A percentile compares a stretch with the other conserved stretches of the same genome.
phyloP scores from a whole-genome alignment of 2,797 vertebrate genomes.

The Lacerta viridis region DNA sequence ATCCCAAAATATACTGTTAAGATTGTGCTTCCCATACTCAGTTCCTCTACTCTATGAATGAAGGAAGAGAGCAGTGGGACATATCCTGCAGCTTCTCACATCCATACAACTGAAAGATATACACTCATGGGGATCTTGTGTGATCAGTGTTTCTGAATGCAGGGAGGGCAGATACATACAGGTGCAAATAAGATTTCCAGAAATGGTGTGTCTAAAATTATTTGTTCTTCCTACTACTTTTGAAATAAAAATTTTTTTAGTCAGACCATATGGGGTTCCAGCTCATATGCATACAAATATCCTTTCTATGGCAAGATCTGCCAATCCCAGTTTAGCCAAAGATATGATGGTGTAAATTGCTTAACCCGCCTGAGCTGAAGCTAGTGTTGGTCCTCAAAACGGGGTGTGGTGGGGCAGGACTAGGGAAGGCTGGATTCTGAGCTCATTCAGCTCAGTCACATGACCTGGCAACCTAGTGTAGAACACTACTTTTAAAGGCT shows the following conservation, averaged over 20 bases:
- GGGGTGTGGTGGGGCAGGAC: too few relatives aligned
- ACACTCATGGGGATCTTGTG: background rate
- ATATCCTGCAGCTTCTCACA: background rate
- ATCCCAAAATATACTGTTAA: background rate
- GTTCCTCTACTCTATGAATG: background rate
- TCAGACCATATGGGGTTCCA: too few relatives aligned
- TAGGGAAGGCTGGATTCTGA: too few relatives aligned
- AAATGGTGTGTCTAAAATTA: background rate
- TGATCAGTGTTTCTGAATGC: background rate
- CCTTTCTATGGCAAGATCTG: background rate
- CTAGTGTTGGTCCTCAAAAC: too few relatives aligned
- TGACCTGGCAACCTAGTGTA: too few relatives aligned
- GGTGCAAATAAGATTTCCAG: background rate
- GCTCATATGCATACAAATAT: background rate
- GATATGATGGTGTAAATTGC: too few relatives aligned
- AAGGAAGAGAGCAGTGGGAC: background rate
- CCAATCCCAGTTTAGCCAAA: too few relatives aligned
- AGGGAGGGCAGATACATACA: background rate
- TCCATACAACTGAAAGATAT: background rate
- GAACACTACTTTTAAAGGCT: too few relatives aligned
- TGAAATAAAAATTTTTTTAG: too few relatives aligned
- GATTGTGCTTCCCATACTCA: background rate
- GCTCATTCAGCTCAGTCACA: too few relatives aligned
- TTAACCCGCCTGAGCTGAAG: too few relatives aligned
- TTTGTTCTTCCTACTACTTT: background rate